Conservation (phyloP, 2,888 invertebrate genomes). For the Mycalesis mineus region DNA sequence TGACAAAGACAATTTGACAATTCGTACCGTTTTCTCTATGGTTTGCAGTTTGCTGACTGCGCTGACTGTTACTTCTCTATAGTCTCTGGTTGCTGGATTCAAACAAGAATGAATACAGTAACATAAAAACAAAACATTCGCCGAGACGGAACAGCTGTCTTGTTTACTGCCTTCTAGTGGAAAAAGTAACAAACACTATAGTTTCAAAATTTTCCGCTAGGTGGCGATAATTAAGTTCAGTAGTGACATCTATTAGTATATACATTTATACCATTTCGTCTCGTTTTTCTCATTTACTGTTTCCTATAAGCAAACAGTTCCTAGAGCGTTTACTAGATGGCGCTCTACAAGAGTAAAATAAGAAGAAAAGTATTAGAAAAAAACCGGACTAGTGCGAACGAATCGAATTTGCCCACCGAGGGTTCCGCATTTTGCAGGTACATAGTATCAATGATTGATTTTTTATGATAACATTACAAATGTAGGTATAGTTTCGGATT, state of each 20-base stretch:
- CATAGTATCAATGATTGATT: too few relatives aligned
- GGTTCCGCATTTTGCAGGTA: too few relatives aligned
- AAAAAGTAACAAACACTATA: background rate
- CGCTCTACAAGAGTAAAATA: too few relatives aligned
- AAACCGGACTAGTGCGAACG: too few relatives aligned
- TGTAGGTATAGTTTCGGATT: too few relatives aligned
- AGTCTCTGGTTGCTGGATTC: constrained; percentile 32
- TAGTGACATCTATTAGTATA: background rate
- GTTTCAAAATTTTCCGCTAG: constrained; percentile 1
- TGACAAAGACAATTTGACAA: constrained; percentile 14
- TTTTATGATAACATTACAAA: too few relatives aligned
- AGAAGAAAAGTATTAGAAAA: too few relatives aligned
- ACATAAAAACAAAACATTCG: constrained; percentile 49
- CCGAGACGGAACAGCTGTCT: constrained; percentile 56
- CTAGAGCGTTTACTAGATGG: background rate
- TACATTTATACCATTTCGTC: background rate
- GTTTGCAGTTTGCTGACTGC: background rate
- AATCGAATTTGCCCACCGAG: too few relatives aligned
- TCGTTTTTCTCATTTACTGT: too few relatives aligned
- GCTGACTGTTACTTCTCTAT: constrained; percentile 34
- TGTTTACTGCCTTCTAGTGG: constrained; percentile 17
- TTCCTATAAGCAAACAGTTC: background rate
- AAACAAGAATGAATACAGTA: constrained; percentile 51
- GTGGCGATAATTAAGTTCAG: constrained; percentile 8
- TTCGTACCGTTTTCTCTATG: background rate